Evolutionary conservation across 2,113 vertebrate genomes (phyloP), one percentile per base, ranked within the genome.

Genomic region (Acrocephalus kingi): DNA sequence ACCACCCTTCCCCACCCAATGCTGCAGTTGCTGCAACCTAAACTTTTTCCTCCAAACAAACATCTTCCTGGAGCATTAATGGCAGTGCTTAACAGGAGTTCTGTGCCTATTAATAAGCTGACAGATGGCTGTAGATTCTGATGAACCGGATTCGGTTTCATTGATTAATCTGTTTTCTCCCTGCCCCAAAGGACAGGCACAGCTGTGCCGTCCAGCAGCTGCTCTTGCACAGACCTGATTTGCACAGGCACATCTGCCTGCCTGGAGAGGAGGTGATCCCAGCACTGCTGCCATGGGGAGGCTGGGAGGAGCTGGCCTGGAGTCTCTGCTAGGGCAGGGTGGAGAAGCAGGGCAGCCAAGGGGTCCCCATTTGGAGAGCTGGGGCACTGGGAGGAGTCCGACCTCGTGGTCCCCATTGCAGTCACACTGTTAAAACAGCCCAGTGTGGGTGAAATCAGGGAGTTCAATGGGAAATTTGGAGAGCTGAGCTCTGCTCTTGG

Each of bases 91-190:
- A 31, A 4, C 37, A 19, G 8, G 22, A 73, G 63, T 41, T 80
- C 51, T 71, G 59, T 55, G 30, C 31, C 92, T 95, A 95, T 95
- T 93, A 96, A 95, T 95, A 93, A 86, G 30, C 81, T 41, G 78
- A 82, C 94, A 95, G 94, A 88, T 93, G 95, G 87, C 75, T 67
- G 75, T 2, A 76, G 39, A 86, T 95, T 86, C 68, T 83, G 85
- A 71, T 78, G 91, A 86, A 83, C 49, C 0, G 0, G 79, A 37
- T 96, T 90, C 0, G 1, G 79, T 94, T 97, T 94, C 93, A 76
- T 94, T 90, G 87, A 87, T 94, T 41, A 88, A 80, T 90, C 59
- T 90, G 35, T 82, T 67, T 77, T 55, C 78, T 80, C 54, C 85
- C 39, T 55, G 28, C 6, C 55, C 78, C 37, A 5, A 31, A 83